Conservation (phyloP, 2,888 invertebrate species). For the Polyploca ridens region DNA sequence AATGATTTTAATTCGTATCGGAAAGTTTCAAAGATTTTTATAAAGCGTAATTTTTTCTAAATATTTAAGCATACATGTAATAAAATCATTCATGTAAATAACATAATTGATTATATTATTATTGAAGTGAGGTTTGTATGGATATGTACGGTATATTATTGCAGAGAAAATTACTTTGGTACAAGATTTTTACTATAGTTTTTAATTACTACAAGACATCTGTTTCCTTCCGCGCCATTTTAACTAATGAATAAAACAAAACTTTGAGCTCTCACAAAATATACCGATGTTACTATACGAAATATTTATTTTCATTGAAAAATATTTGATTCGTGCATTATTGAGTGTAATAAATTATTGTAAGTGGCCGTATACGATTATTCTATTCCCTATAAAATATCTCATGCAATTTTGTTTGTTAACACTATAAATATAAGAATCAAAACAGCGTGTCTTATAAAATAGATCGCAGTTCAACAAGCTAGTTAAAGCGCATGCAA, state of each 20-base stretch:
- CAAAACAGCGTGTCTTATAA: background rate
- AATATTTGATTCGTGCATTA: background rate
- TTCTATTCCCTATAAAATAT: background rate
- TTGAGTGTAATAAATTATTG: background rate
- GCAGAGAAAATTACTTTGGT: background rate
- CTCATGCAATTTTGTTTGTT: background rate
- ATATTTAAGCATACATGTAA: background rate
- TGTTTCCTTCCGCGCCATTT: no score
- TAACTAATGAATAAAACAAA: no score
- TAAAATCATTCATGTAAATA: background rate
- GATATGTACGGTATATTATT: background rate
- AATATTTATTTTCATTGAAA: no score
- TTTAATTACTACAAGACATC: background rate
- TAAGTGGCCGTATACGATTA: background rate
- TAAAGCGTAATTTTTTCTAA: no score
- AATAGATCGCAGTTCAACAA: slow-evolving; percentile 1
- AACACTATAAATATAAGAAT: background rate
- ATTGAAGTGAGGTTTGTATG: background rate
- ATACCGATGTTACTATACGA: no score
- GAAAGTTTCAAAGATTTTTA: no score
- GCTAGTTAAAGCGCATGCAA: slow-evolving; percentile 3
- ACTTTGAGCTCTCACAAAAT: no score
- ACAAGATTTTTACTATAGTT: background rate
- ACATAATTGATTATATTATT: background rate
- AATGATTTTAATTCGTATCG: background rate